Percentiles rank a stretch among this genome's conserved stretches.
These are phyloP conservation scores for Drosophila lacteicornis DNA, from an alignment of 1,140 invertebrate species.

Conservation along the genomic window DNA sequence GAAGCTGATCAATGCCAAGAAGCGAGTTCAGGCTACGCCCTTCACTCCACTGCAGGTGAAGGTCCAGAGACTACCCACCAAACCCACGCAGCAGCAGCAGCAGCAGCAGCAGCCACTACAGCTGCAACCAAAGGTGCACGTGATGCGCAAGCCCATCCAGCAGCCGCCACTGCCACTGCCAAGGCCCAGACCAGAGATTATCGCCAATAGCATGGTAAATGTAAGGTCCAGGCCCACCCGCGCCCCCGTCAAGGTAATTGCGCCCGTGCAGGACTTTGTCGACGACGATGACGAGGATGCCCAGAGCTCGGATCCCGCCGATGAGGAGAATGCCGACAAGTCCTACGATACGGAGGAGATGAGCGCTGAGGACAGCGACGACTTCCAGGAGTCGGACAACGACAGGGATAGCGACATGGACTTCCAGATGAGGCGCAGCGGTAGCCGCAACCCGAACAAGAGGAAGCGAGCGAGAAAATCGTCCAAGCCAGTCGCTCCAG, in stretches of 20 bases:
- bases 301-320: constrained; percentile 60
- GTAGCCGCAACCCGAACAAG: constrained; percentile 65
- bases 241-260: constrained; percentile 45
- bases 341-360: constrained; percentile 83
- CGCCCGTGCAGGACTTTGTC: constrained; percentile 49
- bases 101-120: constrained; percentile 13
- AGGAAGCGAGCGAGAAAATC: constrained; percentile 57
- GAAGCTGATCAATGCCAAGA: constrained; percentile 60
- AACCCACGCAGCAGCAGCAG: constrained; percentile 4
- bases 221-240: constrained; percentile 27
- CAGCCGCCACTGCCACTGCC: constrained; percentile 6
- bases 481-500: constrained; percentile 12
- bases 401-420: constrained; percentile 84
- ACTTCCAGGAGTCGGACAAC: constrained; percentile 74
- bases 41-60: constrained; percentile 32
- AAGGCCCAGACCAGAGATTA: constrained; percentile 44
- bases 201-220: constrained; percentile 6
- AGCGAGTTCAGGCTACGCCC: constrained; percentile 42
- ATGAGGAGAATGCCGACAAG: constrained; percentile 66
- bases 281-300: constrained; percentile 69
- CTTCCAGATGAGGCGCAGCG: constrained; percentile 66
- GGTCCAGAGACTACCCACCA: constrained; percentile 32
- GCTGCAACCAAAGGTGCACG: constrained; percentile 20
- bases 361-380: constrained; percentile 64
- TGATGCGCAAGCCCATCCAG: constrained; percentile 19